Conservation (phyloP, 2,888 invertebrate genomes). For the Helicoverpa assulta region DNA sequence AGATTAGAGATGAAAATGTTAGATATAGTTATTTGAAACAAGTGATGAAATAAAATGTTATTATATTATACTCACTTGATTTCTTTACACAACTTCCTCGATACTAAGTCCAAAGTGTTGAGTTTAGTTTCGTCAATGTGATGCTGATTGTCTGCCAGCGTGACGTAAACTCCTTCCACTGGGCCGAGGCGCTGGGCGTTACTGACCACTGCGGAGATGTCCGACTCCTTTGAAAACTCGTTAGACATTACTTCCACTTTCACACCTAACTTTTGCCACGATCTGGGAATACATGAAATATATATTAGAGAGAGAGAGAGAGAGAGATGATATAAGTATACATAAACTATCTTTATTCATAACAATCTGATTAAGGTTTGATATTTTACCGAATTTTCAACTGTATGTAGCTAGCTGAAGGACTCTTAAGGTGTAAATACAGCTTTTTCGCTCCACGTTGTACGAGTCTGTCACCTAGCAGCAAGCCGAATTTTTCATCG, state of each 20-base stretch:
- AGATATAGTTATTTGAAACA: no score
- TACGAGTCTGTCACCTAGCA: constrained; percentile 65
- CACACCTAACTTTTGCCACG: constrained; percentile 23
- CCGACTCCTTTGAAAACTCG: constrained; percentile 17
- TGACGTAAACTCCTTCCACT: constrained; percentile 44
- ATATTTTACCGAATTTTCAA: constrained; percentile 36
- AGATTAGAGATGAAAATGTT: no score
- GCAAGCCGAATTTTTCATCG: constrained; percentile 54
- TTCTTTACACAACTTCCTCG: constrained; percentile 15
- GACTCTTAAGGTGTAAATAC: constrained; percentile 45
- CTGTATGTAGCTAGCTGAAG: constrained; percentile 21
- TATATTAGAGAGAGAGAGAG: no score
- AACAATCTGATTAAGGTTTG: no score
- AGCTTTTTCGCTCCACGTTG: constrained; percentile 68
- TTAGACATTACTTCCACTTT: constrained; percentile 20
- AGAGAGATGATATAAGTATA: no score
- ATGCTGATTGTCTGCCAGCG: constrained; percentile 19
- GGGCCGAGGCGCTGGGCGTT: constrained; percentile 19
- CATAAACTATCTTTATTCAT: no score
- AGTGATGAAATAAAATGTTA: no score
- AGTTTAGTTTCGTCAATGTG: constrained; percentile 21
- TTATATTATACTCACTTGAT: constrained; percentile 17
- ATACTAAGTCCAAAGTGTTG: constrained; percentile 13
- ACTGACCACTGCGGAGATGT: constrained; percentile 20
- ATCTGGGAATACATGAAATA: constrained; percentile 1